Base-by-base conservation (phyloP, 2,888 invertebrate genomes). In the Coenonympha glycerion region DNA sequence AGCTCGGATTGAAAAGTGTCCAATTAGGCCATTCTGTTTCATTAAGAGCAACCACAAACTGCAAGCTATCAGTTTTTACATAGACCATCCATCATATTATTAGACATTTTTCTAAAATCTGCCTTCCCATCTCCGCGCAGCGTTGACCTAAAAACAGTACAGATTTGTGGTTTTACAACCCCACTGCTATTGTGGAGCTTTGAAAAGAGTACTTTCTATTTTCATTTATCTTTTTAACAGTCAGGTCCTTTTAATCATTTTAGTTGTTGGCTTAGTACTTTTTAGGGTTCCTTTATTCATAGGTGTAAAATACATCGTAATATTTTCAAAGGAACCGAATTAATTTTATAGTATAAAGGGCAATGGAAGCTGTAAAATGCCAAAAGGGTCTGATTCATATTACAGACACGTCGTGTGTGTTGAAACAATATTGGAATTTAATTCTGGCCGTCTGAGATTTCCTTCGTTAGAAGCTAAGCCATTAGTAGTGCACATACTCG, bases 61-160 rank as follows among this genome's bases (percentile, higher is more conserved):
- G 19, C 3, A 42, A 19, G 21, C 6, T 31, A 22, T 44, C 8
- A 33, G 15, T 19, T 22, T 21, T 21, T 21, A 21, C 45, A 47
- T 44, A 26, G 49, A 47, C 52, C 39, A 55, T 56, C 52, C 52
- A 58, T 53, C 55, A 52, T 55, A 54, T 53, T 50, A 52, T 53
- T 50, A 52, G 47, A 49, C 33, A 40, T 45, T 49, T n/a, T 49
- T 40, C 50, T 55, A 44, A 48, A 52, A 58, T 44, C 47, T 53
- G 33, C 34, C 50, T 50, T 53, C 37, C 34, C 48, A 40, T 56
- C 54, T 56, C 42, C 31, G 50, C 37, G 47, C 33, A 30, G 48
- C 39, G 47, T 49, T 59, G 57, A 59, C 59, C 59, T 55, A 54
- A 56, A 59, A 56, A 48, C 36, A 15, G 50, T 50, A 41, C 45